Conservation (phyloP, 2,113 vertebrate species). For the Alligator mississippiensis region DNA sequence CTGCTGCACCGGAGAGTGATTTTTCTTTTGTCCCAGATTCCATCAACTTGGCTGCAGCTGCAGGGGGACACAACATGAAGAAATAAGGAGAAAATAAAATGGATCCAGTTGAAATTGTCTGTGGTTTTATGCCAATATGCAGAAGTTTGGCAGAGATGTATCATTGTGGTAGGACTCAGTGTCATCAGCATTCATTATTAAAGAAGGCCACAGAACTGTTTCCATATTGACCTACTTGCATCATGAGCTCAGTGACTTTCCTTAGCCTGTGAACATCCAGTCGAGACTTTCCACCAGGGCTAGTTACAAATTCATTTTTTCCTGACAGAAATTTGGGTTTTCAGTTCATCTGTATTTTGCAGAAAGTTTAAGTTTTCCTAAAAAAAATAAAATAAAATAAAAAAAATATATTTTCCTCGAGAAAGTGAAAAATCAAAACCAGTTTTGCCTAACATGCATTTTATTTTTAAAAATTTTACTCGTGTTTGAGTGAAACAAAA, state of each 20-base stretch:
- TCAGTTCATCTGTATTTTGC: not conserved
- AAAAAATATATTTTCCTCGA: not conserved
- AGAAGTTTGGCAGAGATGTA: not conserved
- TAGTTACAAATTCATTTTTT: not conserved
- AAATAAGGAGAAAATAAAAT: not conserved
- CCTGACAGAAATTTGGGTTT: not conserved
- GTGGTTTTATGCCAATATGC: not conserved
- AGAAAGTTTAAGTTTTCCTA: not conserved
- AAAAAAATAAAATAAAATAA: not conserved
- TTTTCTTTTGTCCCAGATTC: not conserved
- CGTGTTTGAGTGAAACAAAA: not conserved
- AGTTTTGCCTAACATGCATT: not conserved
- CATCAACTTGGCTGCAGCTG: not conserved
- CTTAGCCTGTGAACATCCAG: not conserved
- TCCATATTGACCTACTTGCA: not conserved
- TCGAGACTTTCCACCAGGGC: not conserved
- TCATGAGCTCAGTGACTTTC: not conserved
- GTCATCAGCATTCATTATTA: not conserved
- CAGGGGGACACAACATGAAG: not conserved
- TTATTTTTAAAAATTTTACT: not conserved
- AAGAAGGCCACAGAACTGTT: not conserved
- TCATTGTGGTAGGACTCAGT: too few relatives aligned
- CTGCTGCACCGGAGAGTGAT: too few relatives aligned
- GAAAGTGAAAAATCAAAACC: not conserved
- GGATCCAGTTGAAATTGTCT: not conserved